Conservation (phyloP, 1,140 invertebrate species). For the Trissolcus basalis region DNA sequence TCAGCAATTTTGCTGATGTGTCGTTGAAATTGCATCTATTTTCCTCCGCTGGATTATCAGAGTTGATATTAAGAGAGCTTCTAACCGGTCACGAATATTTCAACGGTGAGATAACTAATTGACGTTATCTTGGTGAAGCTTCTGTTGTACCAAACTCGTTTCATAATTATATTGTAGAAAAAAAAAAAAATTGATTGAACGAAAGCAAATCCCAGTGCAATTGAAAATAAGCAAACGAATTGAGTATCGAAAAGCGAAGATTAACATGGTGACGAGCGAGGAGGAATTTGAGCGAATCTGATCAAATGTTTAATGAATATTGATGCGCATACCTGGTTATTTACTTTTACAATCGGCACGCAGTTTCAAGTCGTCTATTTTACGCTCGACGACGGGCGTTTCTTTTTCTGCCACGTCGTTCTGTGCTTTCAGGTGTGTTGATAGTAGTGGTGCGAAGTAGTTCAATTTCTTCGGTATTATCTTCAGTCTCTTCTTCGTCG, state of each 20-base stretch:
- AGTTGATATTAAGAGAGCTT: conserved; percentile 26
- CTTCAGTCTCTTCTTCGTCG: conserved; percentile 24
- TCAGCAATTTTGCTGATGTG: conserved; percentile 22
- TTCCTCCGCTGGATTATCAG: conserved; percentile 28
- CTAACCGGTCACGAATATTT: conserved; percentile 37
- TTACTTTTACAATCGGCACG: conserved; percentile 8
- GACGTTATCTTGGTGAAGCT: conserved; percentile 35
- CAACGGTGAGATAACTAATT: conserved; percentile 28
- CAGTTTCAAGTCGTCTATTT: conserved; percentile 15
- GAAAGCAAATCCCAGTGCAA: too few relatives aligned
- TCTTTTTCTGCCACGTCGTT: conserved; percentile 37
- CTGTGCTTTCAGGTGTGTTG: conserved; percentile 24
- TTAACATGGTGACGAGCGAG: too few relatives aligned
- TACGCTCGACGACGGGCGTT: conserved; percentile 30
- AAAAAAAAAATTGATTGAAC: too few relatives aligned
- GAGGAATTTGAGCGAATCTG: neutral
- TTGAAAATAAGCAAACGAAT: too few relatives aligned
- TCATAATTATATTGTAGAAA: too few relatives aligned
- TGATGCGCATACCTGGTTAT: conserved; percentile 28
- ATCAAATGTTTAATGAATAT: too few relatives aligned
- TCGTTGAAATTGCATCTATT: conserved; percentile 40
- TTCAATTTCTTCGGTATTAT: conserved; percentile 43
- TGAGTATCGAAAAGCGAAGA: too few relatives aligned
- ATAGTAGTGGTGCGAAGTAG: conserved; percentile 31
- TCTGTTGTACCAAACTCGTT: too few relatives aligned